These are phyloP conservation scores for Glyphotaelius pellucidus DNA, from an alignment of 2,888 invertebrate species.

Conservation along the genomic window DNA sequence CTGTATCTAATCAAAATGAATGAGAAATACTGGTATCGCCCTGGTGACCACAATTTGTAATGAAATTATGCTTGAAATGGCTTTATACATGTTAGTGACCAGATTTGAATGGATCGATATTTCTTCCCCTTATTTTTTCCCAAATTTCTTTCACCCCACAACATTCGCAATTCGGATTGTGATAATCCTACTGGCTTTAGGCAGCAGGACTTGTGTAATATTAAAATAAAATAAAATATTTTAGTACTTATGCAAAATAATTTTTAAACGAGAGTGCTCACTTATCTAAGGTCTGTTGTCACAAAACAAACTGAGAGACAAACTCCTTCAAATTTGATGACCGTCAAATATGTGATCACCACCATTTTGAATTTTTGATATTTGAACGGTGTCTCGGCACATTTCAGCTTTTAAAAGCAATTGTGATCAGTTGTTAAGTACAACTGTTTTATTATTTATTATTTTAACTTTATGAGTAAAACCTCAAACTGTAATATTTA, in stretches of 20 bases:
- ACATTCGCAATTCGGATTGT: not conserved
- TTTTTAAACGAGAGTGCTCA: not conserved
- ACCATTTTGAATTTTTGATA: not conserved
- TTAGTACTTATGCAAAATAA: not conserved
- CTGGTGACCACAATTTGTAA: not conserved
- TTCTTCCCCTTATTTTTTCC: not conserved
- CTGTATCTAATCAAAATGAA: not conserved
- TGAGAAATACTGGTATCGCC: not conserved
- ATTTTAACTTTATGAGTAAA: no score
- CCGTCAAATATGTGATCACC: not conserved
- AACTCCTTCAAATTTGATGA: not conserved
- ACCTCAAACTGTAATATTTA: no score
- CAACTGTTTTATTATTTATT: no score
- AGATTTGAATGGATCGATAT: not conserved
- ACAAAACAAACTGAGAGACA: not conserved
- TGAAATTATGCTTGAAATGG: not conserved
- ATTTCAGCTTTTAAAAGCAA: no score
- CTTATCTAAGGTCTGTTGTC: not conserved
- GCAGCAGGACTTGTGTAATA: not conserved
- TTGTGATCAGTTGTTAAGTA: no score
- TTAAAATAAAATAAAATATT: not conserved
- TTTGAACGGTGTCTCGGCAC: no score
- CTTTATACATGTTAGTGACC: not conserved
- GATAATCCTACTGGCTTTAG: not conserved
- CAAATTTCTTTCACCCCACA: not conserved